Percentiles rank a stretch among this genome's conserved stretches.
Conservation (phyloP, 2,113 vertebrate genomes). For the Bos javanicus region DNA sequence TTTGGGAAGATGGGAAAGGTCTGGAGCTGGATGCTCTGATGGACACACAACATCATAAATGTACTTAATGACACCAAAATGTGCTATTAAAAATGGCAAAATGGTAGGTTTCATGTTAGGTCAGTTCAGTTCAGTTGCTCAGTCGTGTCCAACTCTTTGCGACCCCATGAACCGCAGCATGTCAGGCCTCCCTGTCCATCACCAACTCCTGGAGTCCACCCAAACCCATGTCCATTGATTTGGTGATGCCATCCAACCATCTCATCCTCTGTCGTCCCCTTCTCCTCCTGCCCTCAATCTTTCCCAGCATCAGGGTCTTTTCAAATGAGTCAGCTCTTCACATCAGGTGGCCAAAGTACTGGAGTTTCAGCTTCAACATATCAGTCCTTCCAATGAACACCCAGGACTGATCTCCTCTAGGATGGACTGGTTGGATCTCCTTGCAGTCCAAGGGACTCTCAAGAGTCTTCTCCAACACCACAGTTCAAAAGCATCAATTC, state of each 20-base stretch:
- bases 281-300: background rate
- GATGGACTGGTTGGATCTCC: background rate
- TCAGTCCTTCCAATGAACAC: background rate
- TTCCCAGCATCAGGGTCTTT: background rate
- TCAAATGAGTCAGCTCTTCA: background rate
- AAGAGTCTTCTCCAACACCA: background rate
- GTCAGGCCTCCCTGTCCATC: background rate
- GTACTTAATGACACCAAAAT: rapidly evolving
- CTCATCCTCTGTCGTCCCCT: background rate
- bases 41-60: rapidly evolving
- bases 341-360: background rate
- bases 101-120: rapidly evolving
- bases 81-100: rapidly evolving
- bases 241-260: background rate
- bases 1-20: too few relatives aligned
- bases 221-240: background rate
- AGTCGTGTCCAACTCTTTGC: too few relatives aligned
- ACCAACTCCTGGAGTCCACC: background rate
- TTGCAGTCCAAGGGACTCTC: background rate
- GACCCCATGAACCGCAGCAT: background rate
- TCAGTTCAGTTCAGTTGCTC: background rate
- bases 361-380: background rate
- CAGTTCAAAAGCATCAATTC: background rate
- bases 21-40: rapidly evolving
- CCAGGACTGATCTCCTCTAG: background rate